Percentiles rank a stretch among this genome's conserved stretches.
These are phyloP conservation scores for Brachionus rotundiformis DNA, from an alignment of 1,140 invertebrate genomes.

Conservation along the genomic window DNA sequence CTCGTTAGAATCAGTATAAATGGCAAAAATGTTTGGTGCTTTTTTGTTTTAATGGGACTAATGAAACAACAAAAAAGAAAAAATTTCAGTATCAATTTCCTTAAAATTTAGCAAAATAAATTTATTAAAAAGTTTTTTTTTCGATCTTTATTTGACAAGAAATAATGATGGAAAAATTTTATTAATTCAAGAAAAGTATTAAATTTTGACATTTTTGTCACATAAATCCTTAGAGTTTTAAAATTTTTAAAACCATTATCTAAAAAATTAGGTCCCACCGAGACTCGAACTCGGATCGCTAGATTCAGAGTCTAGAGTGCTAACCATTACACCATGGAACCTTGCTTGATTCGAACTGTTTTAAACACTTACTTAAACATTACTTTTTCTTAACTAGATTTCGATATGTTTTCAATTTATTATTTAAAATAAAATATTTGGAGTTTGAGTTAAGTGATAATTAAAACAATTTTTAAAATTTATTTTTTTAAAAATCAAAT, in stretches of 20 bases:
- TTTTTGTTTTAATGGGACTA: not conserved
- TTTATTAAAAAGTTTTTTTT: not conserved
- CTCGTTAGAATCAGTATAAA: too few species aligned
- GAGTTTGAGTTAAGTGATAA: too few species aligned
- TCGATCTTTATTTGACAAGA: not conserved
- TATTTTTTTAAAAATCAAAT: too few species aligned
- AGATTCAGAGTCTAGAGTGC: conserved; percentile 53
- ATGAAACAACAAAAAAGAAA: not conserved
- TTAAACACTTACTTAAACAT: not conserved
- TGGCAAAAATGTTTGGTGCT: not conserved
- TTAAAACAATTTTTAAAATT: too few species aligned
- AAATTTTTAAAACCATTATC: not conserved
- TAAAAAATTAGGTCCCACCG: conserved; percentile 52
- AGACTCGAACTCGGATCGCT: conserved; percentile 53
- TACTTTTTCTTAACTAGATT: too few species aligned
- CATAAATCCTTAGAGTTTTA: not conserved
- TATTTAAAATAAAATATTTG: not conserved
- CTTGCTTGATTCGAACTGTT: not conserved
- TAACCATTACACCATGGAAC: conserved; percentile 53
- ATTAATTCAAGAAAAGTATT: not conserved
- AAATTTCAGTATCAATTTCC: not conserved
- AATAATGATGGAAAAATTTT: too few species aligned
- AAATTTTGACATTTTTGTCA: not conserved
- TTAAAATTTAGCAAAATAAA: not conserved
- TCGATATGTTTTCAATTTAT: too few species aligned